phyloP scores from a whole-genome alignment of 1,140 invertebrate genomes.

The Pararge aegeria region DNA sequence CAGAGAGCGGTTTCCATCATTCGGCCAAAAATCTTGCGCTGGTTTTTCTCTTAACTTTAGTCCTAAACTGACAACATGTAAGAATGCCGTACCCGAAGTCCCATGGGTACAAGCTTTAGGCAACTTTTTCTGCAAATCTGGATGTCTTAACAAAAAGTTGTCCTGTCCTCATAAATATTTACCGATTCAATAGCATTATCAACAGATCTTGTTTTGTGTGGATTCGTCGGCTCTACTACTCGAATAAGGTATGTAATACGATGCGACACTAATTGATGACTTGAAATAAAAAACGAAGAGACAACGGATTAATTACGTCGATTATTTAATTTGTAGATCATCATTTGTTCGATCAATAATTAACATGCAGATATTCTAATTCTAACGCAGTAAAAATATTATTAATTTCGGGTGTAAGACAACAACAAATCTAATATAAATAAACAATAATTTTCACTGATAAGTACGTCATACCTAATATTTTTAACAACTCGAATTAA shows the following conservation, averaged over 20 bases:
- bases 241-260: slow-evolving; percentile 45
- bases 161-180: slow-evolving; percentile 51
- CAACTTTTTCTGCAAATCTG: slow-evolving; percentile 30
- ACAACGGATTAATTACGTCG: slow-evolving; percentile 40
- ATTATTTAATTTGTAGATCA: slow-evolving; percentile 31
- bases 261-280: slow-evolving; percentile 46
- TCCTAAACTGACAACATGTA: slow-evolving; percentile 15
- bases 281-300: slow-evolving; percentile 36
- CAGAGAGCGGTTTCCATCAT: not conserved
- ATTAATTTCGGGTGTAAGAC: too few relatives aligned
- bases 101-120: slow-evolving; percentile 17
- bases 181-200: slow-evolving; percentile 54
- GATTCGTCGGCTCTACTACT: slow-evolving; percentile 43
- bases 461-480: too few relatives aligned
- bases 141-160: slow-evolving; percentile 37
- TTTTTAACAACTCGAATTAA: too few relatives aligned
- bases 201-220: slow-evolving; percentile 48
- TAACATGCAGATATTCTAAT: too few relatives aligned
- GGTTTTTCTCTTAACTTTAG: not conserved
- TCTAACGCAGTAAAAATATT: too few relatives aligned
- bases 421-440: too few relatives aligned
- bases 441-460: too few relatives aligned
- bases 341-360: too few relatives aligned
- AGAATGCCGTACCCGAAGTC: slow-evolving; percentile 20
- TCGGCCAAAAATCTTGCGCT: not conserved